Percentiles rank a stretch among this genome's conserved stretches.
Conservation (phyloP, 1,140 invertebrate species). For the Drosophila santomea region DNA sequence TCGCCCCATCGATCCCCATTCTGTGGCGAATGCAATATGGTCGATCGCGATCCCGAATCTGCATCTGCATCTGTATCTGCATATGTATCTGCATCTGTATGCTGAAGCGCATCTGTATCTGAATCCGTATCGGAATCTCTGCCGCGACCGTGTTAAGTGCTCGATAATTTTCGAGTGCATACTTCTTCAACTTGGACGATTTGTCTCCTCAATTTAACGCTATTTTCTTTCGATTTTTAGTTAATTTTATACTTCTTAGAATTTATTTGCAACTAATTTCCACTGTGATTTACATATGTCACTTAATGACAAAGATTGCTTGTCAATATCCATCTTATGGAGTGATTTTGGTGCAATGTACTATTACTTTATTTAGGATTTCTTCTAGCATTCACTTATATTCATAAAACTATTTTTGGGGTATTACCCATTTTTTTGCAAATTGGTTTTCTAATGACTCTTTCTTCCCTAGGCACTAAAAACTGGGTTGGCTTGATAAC, state of each 20-base stretch:
- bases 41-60: conserved; percentile 24
- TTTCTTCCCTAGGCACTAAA: neutral
- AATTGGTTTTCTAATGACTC: neutral
- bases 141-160: conserved; percentile 71
- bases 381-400: too few species aligned
- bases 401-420: neutral
- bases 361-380: too few species aligned
- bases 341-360: too few species aligned
- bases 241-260: too few species aligned
- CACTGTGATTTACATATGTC: too few species aligned
- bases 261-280: too few species aligned
- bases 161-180: conserved; percentile 68
- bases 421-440: neutral
- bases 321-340: too few species aligned
- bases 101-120: neutral
- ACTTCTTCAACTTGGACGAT: conserved; percentile 15
- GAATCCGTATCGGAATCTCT: conserved; percentile 55
- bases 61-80: conserved; percentile 32
- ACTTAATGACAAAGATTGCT: too few species aligned
- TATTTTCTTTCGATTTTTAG: neutral
- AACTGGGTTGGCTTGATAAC: neutral
- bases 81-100: conserved; percentile 8
- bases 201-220: conserved; percentile 19
- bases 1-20: conserved; percentile 13
- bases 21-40: conserved; percentile 58